Conservation (phyloP, 2,797 vertebrate genomes). For the Silurus lanzhouensis region DNA sequence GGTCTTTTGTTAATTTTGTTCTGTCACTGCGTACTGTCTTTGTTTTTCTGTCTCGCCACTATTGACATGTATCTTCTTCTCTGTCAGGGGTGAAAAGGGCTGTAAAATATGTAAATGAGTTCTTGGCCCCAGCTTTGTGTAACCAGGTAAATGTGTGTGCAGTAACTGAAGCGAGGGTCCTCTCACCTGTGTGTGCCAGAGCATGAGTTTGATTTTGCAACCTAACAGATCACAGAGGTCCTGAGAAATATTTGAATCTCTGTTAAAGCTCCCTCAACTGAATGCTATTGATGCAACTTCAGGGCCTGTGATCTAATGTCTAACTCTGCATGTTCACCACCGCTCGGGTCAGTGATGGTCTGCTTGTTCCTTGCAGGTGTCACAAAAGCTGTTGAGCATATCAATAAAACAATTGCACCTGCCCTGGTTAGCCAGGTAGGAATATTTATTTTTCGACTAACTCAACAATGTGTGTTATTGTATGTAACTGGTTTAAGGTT, state of each 20-base stretch:
- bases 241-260: conserved; percentile 5
- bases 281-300: neutral
- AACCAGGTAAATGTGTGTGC: conserved; percentile 91
- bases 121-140: conserved; percentile 95
- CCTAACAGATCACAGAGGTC: conserved; percentile 72
- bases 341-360: conserved; percentile 81
- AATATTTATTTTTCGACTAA: conserved; percentile 77
- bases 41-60: conserved; percentile 39
- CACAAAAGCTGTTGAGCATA: conserved; percentile 98
- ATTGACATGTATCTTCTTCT: conserved; percentile 60
- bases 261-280: neutral
- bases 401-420: conserved; percentile 99
- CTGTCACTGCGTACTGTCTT: conserved; percentile 26
- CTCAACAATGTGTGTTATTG: conserved; percentile 52
- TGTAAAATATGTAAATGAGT: conserved; percentile 98
- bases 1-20: neutral
- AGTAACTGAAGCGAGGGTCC: conserved; percentile 56
- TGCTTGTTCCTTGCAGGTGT: conserved; percentile 99
- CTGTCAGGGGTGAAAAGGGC: conserved; percentile 95
- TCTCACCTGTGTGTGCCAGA: conserved; percentile 32
- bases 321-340: conserved; percentile 74
- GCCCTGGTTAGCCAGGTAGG: conserved; percentile 98
- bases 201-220: conserved; percentile 73
- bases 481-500: conserved; percentile 19
- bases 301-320: conserved; percentile 66